phyloP scores from a whole-genome alignment of 2,797 vertebrate genomes.

The Artibeus jamaicensis region DNA sequence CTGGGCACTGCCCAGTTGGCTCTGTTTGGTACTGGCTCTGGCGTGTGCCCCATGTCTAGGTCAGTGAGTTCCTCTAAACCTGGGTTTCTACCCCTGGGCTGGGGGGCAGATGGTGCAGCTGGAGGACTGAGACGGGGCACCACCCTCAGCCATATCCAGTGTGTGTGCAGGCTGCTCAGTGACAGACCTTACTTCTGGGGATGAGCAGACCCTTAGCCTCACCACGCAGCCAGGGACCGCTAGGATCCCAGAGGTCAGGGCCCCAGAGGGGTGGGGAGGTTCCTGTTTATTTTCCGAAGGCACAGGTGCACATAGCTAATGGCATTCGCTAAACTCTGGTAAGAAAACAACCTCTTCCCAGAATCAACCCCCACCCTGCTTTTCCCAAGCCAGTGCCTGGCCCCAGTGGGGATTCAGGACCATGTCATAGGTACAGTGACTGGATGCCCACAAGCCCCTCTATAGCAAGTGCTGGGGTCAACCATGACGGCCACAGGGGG shows the following conservation, averaged over 20 bases:
- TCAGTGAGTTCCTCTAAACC: not conserved
- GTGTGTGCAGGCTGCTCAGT: not conserved
- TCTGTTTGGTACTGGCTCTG: not conserved
- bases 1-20: not conserved
- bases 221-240: not conserved
- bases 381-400: not conserved
- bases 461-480: not conserved
- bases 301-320: conserved; percentile 60
- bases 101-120: not conserved
- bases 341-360: conserved; percentile 66
- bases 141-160: not conserved
- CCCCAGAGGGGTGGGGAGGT: not conserved
- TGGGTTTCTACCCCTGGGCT: not conserved
- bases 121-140: not conserved
- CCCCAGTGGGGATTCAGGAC: conserved; percentile 7
- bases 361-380: not conserved
- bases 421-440: not conserved
- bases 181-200: not conserved
- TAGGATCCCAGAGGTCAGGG: not conserved
- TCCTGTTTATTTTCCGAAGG: conserved; percentile 40
- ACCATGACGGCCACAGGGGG: not conserved
- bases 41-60: not conserved
- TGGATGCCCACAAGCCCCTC: not conserved
- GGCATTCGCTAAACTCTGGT: conserved; percentile 23
- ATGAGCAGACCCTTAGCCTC: not conserved